Base-by-base conservation (phyloP, 2,797 vertebrate genomes). In the Mus spretus region DNA sequence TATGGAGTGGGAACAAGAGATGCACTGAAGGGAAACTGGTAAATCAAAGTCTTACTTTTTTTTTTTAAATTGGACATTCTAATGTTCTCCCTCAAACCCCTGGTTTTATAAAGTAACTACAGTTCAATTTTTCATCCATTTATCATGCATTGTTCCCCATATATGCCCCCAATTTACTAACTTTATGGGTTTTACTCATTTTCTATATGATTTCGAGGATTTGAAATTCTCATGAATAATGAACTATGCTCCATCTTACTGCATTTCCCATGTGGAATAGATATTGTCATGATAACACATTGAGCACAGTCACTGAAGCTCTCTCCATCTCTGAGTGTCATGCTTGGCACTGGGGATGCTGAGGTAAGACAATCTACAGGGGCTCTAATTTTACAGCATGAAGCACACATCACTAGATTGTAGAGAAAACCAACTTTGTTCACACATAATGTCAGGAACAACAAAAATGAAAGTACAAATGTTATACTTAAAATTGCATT, bases 121-220 rank as follows among this genome's bases (percentile, higher is more conserved):
- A 84, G 37, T 24, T 88, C 3, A 17, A 28, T n/a, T 89, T 95
- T 89, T 53, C 4, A 67, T 59, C 93, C 40, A 37, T 82, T 84
- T 80, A 81, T 84, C 74, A 79, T 83, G 31, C 0, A 47, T 19
- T 79, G 0, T 67, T 83, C 14, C 10, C 3, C 10, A 59, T 24
- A 63, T 74, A 74, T 50, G 2, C 4, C 24, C 11, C 72, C 85
- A 90, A 26, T 83, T 82, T 91, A 22, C 1, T 65, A n/a, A 9
- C 6, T 82, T 86, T 4, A 2, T 59, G 19, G 11, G 1, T 70
- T 90, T 89, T 70, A 31, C 50, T 96, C 61, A 90, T 81, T 31
- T 3, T 84, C 14, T 47, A 65, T 22, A 2, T 34, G 70, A 24
- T 19, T 15, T 93, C 12, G 57, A 59, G 74, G 40, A 2, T 55